Base-by-base conservation (phyloP, 2,797 vertebrate genomes). In the Premnoplex brunnescens region DNA sequence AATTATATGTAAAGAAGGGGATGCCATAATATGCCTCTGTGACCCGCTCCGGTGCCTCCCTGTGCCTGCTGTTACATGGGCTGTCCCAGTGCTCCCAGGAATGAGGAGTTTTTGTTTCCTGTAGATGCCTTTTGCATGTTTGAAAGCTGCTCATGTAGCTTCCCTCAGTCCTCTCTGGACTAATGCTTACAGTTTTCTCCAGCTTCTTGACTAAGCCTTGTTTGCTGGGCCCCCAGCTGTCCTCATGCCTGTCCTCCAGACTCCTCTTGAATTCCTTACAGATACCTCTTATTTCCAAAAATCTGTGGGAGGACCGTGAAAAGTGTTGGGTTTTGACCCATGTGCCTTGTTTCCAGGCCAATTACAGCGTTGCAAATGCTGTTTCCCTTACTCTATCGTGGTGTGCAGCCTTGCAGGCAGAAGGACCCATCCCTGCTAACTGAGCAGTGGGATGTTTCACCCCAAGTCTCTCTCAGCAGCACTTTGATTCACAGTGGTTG, bases 31-130 rank as follows among this genome's bases (percentile, higher is more conserved):
- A 54, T 74, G 48, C 20, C 39, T 39, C 55, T 85, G 46, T n/a
- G 67, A 52, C 58, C 27, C 20, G 41, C 48, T 85, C 27, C 10
- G 56, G 83, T 62, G n/a, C 43, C 22, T 73, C 69, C 7, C 24
- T 66, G 37, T 0, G 0, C 41, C 87, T 1, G 2, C 46, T 37
- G 34, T 13, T 30, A 3, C 9, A 1, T 7, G 22, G 59, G n/a
- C 48, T 36, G 34, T 46, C 18, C 55, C 63, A 22, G 3, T 2
- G 3, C 62, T 92, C 17, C 23, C 1, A 15, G 13, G 8, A 46
- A 34, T 5, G 26, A 54, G 30, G 15, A 34, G 15, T 41, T 66
- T 58, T 71, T 34, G 20, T 67, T 75, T 59, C 21, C 49, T 85
- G 1, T 4, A n/a, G 49, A 20, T 0, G 10, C 10, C 9, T 41